Evolutionary conservation across 2,888 invertebrate species (phyloP), one percentile per base, ranked within the genome.

Genomic region (Tigriopus californicus): DNA sequence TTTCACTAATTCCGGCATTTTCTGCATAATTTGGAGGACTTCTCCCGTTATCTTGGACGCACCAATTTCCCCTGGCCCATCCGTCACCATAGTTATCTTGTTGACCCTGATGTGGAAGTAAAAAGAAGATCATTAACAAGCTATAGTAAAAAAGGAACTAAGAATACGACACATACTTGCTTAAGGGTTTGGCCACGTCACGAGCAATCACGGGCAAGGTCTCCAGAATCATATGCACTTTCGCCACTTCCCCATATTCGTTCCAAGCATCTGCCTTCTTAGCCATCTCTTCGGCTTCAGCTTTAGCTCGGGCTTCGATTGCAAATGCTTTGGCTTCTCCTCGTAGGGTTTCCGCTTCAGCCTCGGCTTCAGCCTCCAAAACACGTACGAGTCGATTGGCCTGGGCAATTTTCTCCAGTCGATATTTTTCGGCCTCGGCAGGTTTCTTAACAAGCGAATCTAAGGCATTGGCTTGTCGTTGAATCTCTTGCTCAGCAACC

Each of bases 391-490:
- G n/a, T 33, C 82, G 81, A 70, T 92, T 86, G 6, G 95, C 95
- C 71, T 95, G 92, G 0, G 95, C 94, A 62, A 95, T 70, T 72
- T 90, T 94, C 71, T 95, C 94, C 66, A 95, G 73, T 11, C 52
- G n/a, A 42, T 33, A 59, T 24, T 59, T 58, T 41, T 59, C 59
- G 10, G 59, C 59, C 13, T 59, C 59, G 15, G 59, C 59, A 3
- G 59, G 59, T 15, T 59, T 59, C 24, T 49, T n/a, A 10, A 59
- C 20, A 8, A 13, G 52, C n/a, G 49, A 49, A n/a, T 59, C 59
- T 22, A 59, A 52, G 22, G 52, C 59, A 8, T 41, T 51, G 15
- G 52, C 59, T 25, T 53, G 40, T 24, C 56, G 20, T n/a, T 22
- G 18, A 18, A 56, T 46, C 25, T 59, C 59, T 40, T 59, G 59